Evolutionary conservation across 2,113 vertebrate species (phyloP).

Genomic region (Actenoides hombroni): DNA sequence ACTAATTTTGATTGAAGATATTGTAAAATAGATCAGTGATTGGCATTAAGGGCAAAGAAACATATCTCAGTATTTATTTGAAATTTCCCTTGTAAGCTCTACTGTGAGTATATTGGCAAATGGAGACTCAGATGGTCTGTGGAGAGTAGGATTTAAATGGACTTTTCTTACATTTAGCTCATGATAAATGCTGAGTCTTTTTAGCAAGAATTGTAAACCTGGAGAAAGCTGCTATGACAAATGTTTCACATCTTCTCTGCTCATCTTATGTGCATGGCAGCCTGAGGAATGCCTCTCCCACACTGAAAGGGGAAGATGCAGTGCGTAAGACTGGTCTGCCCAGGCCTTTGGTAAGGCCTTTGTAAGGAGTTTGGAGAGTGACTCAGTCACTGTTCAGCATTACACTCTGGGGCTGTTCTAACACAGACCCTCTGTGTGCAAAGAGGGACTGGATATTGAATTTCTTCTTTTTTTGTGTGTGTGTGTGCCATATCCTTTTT

Average conservation of each 20-base stretch:
- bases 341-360: background rate
- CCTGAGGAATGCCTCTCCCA: background rate
- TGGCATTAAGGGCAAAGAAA: background rate
- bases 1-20: background rate
- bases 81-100: background rate
- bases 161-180: background rate
- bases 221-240: background rate
- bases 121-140: background rate
- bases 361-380: background rate
- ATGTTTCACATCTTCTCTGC: background rate
- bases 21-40: background rate
- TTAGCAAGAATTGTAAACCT: background rate
- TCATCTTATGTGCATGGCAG: background rate
- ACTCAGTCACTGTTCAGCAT: background rate
- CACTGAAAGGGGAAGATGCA: background rate
- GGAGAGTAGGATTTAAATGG: background rate
- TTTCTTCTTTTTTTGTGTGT: background rate
- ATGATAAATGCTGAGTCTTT: background rate
- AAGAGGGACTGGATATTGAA: background rate
- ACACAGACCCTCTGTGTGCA: background rate
- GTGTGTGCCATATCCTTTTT: background rate
- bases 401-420: background rate
- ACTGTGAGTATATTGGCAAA: background rate
- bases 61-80: background rate
- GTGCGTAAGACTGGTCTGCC: background rate